Conservation (phyloP, 2,888 invertebrate species). For the Andrena flavipes region DNA sequence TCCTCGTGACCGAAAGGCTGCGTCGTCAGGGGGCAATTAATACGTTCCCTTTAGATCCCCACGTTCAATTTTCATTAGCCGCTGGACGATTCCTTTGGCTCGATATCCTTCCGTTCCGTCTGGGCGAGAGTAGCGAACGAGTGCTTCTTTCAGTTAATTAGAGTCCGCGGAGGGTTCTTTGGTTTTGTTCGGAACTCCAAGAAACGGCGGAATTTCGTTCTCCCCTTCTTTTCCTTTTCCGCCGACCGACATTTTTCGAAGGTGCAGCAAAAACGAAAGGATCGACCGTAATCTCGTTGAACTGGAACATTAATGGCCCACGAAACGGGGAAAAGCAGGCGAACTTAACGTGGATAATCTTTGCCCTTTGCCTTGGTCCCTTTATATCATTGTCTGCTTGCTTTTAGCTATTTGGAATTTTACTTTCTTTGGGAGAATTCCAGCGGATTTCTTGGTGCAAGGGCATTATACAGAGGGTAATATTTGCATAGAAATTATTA, state of each 20-base stretch:
- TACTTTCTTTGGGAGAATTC: too few species aligned
- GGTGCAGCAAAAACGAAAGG: neutral
- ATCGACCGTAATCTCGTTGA: neutral
- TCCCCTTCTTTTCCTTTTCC: neutral
- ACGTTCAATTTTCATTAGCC: conserved; percentile 55
- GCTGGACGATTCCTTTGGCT: conserved; percentile 40
- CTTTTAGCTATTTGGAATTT: too few species aligned
- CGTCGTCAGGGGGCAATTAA: conserved; percentile 43
- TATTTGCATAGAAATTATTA: too few species aligned
- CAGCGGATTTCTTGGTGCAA: too few species aligned
- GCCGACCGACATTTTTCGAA: neutral
- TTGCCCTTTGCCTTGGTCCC: neutral
- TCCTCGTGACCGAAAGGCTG: neutral
- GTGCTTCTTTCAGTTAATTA: conserved; percentile 57
- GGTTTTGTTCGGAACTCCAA: conserved; percentile 8
- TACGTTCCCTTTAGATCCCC: conserved; percentile 43
- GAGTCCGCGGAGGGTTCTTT: conserved; percentile 13
- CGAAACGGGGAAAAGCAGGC: neutral
- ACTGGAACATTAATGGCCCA: neutral
- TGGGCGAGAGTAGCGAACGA: neutral
- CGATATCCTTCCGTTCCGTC: conserved; percentile 21
- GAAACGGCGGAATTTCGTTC: conserved; percentile 23
- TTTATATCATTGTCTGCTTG: too few species aligned
- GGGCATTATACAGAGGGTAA: too few species aligned
- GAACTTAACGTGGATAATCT: neutral